Evolutionary conservation across 2,797 vertebrate species (phyloP).

Genomic region (Perodicticus potto): DNA sequence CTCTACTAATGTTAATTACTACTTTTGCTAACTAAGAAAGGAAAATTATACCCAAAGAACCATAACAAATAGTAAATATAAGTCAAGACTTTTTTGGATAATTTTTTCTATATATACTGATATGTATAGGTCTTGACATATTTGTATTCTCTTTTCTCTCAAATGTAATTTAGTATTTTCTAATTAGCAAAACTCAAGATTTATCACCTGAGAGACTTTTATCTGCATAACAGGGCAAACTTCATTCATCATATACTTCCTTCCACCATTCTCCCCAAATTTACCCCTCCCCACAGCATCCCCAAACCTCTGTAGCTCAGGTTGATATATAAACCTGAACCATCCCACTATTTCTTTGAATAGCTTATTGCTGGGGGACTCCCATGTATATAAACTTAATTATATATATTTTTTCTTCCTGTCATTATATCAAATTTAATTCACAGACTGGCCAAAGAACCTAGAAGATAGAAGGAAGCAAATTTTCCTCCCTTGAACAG

Average conservation of each 20-base stretch:
- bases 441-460: not conserved
- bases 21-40: not conserved
- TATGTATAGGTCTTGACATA: not conserved
- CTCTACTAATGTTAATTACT: not conserved
- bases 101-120: not conserved
- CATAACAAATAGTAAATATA: not conserved
- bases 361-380: not conserved
- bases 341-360: not conserved
- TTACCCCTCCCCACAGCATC: not conserved
- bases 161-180: not conserved
- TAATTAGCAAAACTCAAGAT: not conserved
- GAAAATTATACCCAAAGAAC: not conserved
- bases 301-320: not conserved
- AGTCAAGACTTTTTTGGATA: not conserved
- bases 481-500: not conserved
- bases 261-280: not conserved
- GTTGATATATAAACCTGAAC: not conserved
- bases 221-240: not conserved
- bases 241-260: not conserved
- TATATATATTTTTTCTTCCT: not conserved
- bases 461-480: not conserved
- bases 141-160: conserved; percentile 9
- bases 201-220: not conserved
- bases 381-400: not conserved
- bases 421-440: not conserved